Conservation (phyloP, 2,113 vertebrate species). For the Vanacampus margaritifer region DNA sequence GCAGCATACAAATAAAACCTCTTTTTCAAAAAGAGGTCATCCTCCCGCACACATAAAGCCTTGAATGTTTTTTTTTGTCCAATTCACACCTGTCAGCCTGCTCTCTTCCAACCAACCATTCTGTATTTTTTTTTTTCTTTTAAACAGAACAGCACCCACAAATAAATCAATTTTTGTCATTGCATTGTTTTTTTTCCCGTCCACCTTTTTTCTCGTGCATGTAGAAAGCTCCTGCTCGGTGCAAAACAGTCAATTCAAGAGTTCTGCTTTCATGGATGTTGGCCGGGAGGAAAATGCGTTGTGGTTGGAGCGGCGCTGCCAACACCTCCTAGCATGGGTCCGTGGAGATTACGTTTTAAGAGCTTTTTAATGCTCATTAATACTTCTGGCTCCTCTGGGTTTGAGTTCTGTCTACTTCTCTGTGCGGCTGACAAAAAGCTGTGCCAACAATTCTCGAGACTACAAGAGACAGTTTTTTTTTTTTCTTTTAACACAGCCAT, state of each 20-base stretch:
- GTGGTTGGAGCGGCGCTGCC: conserved; percentile 31
- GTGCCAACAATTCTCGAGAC: background rate
- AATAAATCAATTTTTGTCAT: background rate
- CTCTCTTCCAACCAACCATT: conserved; percentile 14
- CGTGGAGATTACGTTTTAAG: conserved; percentile 72
- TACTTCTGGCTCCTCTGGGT: conserved; percentile 75
- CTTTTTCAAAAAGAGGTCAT: conserved; percentile 36
- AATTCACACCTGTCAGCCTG: conserved; percentile 50
- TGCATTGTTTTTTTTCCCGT: background rate
- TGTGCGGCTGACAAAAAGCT: conserved; percentile 42
- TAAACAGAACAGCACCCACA: conserved; percentile 19
- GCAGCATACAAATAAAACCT: conserved; percentile 9
- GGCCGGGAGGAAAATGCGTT: conserved; percentile 30
- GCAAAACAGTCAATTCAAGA: conserved; percentile 22
- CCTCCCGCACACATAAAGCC: conserved; percentile 35
- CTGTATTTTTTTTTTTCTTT: conserved; percentile 17
- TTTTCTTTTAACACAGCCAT: background rate
- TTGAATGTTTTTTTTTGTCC: conserved; percentile 31
- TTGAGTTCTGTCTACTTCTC: conserved; percentile 51
- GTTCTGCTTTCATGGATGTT: conserved; percentile 26
- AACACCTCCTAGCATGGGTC: conserved; percentile 67
- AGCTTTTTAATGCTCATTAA: conserved; percentile 81
- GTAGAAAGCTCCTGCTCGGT: conserved; percentile 1
- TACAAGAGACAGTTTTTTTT: background rate
- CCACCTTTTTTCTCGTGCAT: background rate